phyloP scores from a whole-genome alignment of 2,113 vertebrate genomes.

The Tupaia tana region DNA sequence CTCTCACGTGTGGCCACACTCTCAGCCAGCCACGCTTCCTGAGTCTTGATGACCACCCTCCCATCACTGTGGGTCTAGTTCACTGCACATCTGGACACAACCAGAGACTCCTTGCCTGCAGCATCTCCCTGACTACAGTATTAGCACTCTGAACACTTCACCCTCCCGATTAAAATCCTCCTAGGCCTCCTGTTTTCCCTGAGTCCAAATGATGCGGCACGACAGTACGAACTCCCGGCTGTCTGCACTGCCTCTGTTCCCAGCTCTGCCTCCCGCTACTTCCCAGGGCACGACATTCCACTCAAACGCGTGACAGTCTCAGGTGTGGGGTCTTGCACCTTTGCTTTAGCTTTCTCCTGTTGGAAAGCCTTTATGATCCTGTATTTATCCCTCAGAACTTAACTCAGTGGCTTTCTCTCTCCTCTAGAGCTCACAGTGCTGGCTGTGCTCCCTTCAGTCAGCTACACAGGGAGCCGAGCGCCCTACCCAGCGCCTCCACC shows the following conservation, averaged over 20 bases:
- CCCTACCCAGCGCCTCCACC: neutral
- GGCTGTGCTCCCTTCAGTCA: neutral
- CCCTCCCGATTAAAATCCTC: neutral
- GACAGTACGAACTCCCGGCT: neutral
- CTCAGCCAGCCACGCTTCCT: neutral
- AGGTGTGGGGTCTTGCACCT: conserved; percentile 27
- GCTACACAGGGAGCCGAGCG: neutral
- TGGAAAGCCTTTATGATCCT: neutral
- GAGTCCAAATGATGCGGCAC: neutral
- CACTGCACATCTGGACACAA: neutral
- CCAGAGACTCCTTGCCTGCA: neutral
- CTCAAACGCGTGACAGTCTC: conserved; percentile 6
- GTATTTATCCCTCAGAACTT: neutral
- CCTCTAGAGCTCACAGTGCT: neutral
- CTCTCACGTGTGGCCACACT: neutral
- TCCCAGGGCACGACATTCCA: neutral
- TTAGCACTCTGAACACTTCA: neutral
- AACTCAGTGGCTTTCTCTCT: neutral
- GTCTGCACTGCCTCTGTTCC: neutral
- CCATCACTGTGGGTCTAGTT: neutral
- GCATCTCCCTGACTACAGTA: neutral
- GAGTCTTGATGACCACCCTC: neutral
- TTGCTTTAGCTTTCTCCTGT: neutral
- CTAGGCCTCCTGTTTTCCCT: neutral
- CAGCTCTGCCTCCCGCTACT: neutral